Base-by-base conservation (phyloP, 1,140 invertebrate genomes). In the Gyrodactylus bullatarudis region DNA sequence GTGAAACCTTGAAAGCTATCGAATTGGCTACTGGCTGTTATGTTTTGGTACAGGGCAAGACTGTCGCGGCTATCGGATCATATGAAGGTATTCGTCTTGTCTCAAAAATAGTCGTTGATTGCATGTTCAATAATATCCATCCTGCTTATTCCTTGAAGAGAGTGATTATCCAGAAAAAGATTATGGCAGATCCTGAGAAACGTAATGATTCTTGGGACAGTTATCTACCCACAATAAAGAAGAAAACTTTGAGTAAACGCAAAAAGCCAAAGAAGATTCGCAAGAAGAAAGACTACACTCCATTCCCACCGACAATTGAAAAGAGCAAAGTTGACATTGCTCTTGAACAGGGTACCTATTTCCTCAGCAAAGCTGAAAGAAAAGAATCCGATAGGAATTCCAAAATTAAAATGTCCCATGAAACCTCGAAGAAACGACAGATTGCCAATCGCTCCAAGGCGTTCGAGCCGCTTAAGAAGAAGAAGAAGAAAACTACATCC, bases 21-120 rank as follows among this genome's bases (percentile, higher is more conserved):
- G 94, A 99, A 82, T 78, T 99, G 20, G 81, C 99, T n/a, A 98
- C 94, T 0, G 87, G 90, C 78, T 99, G 94, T 79, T 98, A 97
- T 83, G 87, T 99, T 0, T 81, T 94, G 22, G 91, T 98, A 1
- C 92, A 97, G 82, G 95, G 95, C 0, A 89, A 91, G 77, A 98
- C 95, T n/a, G 95, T 99, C 0, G 85, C 93, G 21, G 88, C 89
- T 1, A 82, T 99, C 20, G 95, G 95, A 0, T 91, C 93, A 23
- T 89, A 94, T 78, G 89, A 87, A 83, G 94, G 94, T 20, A 80
- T 99, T 1, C 86, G 88, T 77, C 89, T 96, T 80, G 85, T 86
- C 77, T 26, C 91, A 75, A 85, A 87, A 78, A 89, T 99, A 77
- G 89, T 91, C 1, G 86, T 89, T 78, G 93, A 99, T 77, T 94